phyloP scores from a whole-genome alignment of 2,888 invertebrate species.

The Agriopis marginaria region DNA sequence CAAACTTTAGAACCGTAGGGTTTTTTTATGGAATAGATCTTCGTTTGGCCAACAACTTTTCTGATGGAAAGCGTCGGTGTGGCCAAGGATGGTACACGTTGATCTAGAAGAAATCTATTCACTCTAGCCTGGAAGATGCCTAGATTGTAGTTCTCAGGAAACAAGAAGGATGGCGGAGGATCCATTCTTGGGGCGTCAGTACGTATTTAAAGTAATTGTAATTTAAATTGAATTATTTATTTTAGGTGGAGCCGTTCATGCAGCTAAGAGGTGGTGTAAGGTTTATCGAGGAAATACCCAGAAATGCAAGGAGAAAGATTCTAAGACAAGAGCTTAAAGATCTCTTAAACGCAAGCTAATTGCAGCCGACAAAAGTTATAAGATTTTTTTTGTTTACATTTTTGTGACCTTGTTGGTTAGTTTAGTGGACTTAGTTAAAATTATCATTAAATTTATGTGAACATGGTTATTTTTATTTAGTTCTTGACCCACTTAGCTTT shows the following conservation, averaged over 20 bases:
- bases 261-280: slow-evolving; percentile 88
- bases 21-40: too few species aligned
- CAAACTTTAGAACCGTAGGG: too few species aligned
- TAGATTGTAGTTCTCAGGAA: too few species aligned
- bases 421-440: background rate
- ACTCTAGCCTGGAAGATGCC: too few species aligned
- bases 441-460: background rate
- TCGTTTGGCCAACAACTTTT: too few species aligned
- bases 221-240: background rate
- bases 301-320: slow-evolving; percentile 90
- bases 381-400: background rate
- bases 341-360: slow-evolving; percentile 60
- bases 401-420: background rate
- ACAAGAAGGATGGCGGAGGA: background rate
- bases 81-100: too few species aligned
- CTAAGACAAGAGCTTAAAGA: slow-evolving; percentile 86
- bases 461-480: background rate
- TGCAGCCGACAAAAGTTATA: background rate
- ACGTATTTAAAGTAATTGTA: too few species aligned
- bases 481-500: background rate
- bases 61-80: too few species aligned
- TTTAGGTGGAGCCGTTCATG: slow-evolving; percentile 86
- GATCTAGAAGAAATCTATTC: too few species aligned
- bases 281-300: slow-evolving; percentile 89
- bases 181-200: background rate